Conservation (phyloP, 1,140 invertebrate genomes). For the Pseudomyrmex flavicornis region DNA sequence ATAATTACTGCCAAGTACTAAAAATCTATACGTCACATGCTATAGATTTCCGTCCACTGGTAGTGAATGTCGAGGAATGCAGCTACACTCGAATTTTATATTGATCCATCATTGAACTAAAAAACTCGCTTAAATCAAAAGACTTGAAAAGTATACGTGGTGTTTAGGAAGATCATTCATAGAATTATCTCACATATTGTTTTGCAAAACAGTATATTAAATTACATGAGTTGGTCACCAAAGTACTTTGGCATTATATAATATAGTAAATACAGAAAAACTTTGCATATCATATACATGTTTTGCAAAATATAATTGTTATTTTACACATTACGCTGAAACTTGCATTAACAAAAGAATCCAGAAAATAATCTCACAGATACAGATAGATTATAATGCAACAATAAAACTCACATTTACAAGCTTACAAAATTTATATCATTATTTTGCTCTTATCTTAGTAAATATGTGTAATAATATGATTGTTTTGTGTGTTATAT, state of each 20-base stretch:
- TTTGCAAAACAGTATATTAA: constrained; percentile 12
- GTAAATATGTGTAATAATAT: constrained; percentile 16
- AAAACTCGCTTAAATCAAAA: too few species aligned
- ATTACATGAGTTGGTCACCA: constrained; percentile 9
- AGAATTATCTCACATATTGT: constrained; percentile 8
- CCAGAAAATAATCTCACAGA: neutral
- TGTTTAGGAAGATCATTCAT: neutral
- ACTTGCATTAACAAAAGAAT: neutral
- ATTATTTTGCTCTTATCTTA: neutral
- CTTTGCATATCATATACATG: constrained; percentile 4
- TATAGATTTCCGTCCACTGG: too few species aligned
- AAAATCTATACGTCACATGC: too few species aligned
- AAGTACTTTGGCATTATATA: constrained; percentile 16
- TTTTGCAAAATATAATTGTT: neutral
- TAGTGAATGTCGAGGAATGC: too few species aligned
- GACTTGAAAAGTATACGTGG: neutral
- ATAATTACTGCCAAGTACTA: too few species aligned
- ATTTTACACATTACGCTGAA: neutral
- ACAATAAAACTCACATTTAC: constrained; percentile 31
- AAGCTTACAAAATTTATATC: constrained; percentile 30
- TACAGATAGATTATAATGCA: neutral
- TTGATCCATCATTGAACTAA: too few species aligned
- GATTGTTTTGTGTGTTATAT: constrained; percentile 29
- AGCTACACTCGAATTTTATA: too few species aligned
- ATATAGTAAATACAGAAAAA: constrained; percentile 24